Base-by-base conservation (phyloP, 2,888 invertebrate genomes). In the Fabriciana adippe region DNA sequence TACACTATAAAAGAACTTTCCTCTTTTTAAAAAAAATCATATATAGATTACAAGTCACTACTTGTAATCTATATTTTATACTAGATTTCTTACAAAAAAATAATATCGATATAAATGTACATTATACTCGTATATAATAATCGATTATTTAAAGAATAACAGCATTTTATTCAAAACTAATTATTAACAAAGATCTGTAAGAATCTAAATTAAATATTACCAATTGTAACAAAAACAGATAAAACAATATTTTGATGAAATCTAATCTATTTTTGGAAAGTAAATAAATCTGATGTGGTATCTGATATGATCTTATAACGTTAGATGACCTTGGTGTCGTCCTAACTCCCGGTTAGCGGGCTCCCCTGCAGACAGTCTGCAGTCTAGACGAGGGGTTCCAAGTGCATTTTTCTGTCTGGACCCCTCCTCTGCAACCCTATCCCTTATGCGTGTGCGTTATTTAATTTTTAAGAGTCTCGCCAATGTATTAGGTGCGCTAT, bases 321-420 rank as follows among this genome's bases (percentile, higher is more conserved):
- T 64, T 55, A 69, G 72, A 72, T 73, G 81, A 78, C 82, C 82
- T 84, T 83, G 82, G 73, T 64, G 50, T 72, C 74, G 79, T 76
- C 78, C 75, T 64, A 84, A 78, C 83, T 87, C 79, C 76, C 74
- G 81, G 76, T 77, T 61, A 68, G 68, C 63, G 80, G 74, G 78
- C 82, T 74, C 76, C 64, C 72, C 74, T 76, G 73, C 85, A 87
- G 87, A 84, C 89, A 74, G 85, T 78, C 84, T 83, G 79, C 79
- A 84, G 92, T 92, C 92, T 92, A 92, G 92, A 92, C 92, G 84
- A 79, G 90, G 91, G 92, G 91, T 86, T 83, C 84, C 81, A 81
- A 90, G 89, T 90, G 91, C 90, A 91, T 90, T 91, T 90, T 87
- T 90, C 88, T 89, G 91, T 90, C 90, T 90, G 89, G 85, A 87